These are phyloP conservation scores for Heliopora coerulea DNA, from an alignment of 92 coral and sea anemone genomes.

Conservation along the genomic window DNA sequence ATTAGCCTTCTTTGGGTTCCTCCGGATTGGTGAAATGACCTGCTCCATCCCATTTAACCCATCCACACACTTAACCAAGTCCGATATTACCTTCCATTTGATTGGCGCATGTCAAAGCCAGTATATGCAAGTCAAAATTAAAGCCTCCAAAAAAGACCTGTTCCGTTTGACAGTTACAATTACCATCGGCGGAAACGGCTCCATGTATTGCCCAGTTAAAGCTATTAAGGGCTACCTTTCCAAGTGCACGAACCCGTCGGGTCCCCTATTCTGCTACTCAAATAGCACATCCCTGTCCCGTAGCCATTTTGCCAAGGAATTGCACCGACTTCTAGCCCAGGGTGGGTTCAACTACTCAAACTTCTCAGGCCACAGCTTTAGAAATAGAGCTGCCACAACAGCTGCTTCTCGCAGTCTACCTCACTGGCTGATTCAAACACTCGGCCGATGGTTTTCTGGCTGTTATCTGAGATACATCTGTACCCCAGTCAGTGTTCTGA, in stretches of 20 bases:
- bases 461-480: slow-evolving; percentile 44
- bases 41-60: slow-evolving; percentile 11
- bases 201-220: slow-evolving; percentile 30
- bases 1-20: too few relatives aligned
- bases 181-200: slow-evolving; percentile 27
- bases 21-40: slow-evolving; percentile 48
- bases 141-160: slow-evolving; percentile 46
- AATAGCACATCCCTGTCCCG: slow-evolving; percentile 19
- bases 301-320: slow-evolving; percentile 22
- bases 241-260: background rate
- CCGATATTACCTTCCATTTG: slow-evolving; percentile 33
- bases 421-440: slow-evolving; percentile 31
- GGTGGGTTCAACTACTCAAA: slow-evolving; percentile 21
- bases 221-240: slow-evolving; percentile 27
- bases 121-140: slow-evolving; percentile 15
- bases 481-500: too few relatives aligned
- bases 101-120: background rate
- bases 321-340: slow-evolving; percentile 12
- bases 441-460: slow-evolving; percentile 43
- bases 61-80: slow-evolving; percentile 25
- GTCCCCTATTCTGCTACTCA: slow-evolving; percentile 18
- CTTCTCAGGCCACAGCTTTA: slow-evolving; percentile 45
- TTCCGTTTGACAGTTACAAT: slow-evolving; percentile 44
- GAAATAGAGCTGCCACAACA: slow-evolving; percentile 41
- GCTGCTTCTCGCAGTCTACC: slow-evolving; percentile 33